A percentile compares a stretch with the other conserved stretches of the same genome.
These are phyloP conservation scores for Lithobates sylvaticus DNA, from an alignment of 2,797 vertebrate genomes.

Conservation along the genomic window DNA sequence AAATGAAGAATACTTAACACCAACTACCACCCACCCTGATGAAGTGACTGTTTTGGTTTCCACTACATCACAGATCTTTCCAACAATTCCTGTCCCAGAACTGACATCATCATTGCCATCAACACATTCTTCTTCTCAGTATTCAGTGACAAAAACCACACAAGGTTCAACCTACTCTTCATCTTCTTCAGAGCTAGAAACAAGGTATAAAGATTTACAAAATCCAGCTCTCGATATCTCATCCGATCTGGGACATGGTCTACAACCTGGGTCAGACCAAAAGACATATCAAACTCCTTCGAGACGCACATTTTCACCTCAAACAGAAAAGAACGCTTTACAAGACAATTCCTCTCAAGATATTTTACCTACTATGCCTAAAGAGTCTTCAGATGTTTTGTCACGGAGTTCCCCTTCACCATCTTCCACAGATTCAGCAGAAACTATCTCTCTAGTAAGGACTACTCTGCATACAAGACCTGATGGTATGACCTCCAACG, in stretches of 20 bases:
- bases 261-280: background rate
- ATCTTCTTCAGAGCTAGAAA: background rate
- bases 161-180: background rate
- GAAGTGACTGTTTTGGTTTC: background rate
- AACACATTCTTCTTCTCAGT: background rate
- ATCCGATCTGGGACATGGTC: background rate
- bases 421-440: background rate
- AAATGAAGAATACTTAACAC: background rate
- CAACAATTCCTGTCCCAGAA: background rate
- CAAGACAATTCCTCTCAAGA: background rate
- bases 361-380: background rate
- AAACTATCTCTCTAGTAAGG: background rate
- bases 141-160: background rate
- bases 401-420: background rate
- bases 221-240: background rate
- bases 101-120: background rate
- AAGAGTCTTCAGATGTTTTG: background rate
- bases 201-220: background rate
- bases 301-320: background rate
- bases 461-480: background rate
- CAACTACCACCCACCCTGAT: background rate
- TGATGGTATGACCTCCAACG: background rate
- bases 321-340: background rate
- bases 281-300: background rate
- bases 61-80: background rate